Evolutionary conservation across 2,888 invertebrate species (phyloP), one percentile per base, ranked within the genome.

Genomic region (Drosophila mimica): DNA sequence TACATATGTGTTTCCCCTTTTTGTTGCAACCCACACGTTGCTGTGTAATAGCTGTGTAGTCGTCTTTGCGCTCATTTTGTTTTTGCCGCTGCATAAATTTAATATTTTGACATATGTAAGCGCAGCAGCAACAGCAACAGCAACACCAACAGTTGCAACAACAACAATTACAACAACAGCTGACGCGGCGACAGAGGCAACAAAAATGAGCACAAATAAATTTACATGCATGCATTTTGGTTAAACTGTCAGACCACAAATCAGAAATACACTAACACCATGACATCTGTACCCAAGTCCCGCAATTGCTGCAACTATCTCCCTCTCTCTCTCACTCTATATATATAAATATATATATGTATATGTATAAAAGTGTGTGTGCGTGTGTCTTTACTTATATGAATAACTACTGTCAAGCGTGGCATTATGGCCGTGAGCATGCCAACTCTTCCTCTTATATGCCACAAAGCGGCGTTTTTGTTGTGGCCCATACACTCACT

Each of bases 21-120:
- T 48, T 38, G 38, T 30, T 25, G 33, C 38, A 28, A 15, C n/a
- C 36, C 36, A 43, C 40, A 30, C 40, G 17, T 46, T 43, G 28
- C 25, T 66, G 65, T 69, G 69, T 80, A 75, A 71, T 80, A 48
- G 70, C 60, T 72, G 61, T 62, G 71, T 62, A 65, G 70, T 76
- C 67, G 70, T 74, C 70, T 76, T 64, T 79, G 89, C 74, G 85
- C 80, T 80, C 86, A 82, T 82, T 85, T 82, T 83, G 87, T 80
- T 79, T 79, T 76, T 84, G 84, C 76, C 85, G 81, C 82, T 90
- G 83, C 83, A 87, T 87, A 89, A 88, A 89, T 89, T 91, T 88
- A 86, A 91, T 89, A 89, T 89, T 90, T 89, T 90, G 89, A 89
- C 89, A 89, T 90, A 90, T 89, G 89, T 86, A 82, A 88, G 89